phyloP scores from a whole-genome alignment of 2,113 vertebrate genomes.

The Scomber colias region DNA sequence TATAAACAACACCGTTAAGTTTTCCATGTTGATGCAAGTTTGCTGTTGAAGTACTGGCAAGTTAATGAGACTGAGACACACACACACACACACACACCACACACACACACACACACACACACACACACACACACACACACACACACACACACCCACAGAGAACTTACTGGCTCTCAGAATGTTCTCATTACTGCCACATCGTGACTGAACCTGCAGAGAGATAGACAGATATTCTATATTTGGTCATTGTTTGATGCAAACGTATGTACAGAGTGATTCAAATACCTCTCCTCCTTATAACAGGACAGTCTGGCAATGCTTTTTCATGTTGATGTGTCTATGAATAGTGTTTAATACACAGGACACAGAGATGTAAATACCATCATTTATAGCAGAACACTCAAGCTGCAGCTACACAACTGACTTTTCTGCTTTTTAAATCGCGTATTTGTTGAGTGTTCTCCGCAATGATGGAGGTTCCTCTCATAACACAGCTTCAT shows the following conservation, averaged over 20 bases:
- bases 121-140: not conserved
- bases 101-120: not conserved
- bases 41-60: not conserved
- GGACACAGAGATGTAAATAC: constrained; percentile 19
- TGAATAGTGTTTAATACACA: not conserved
- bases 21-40: not conserved
- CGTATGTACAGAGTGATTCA: not conserved
- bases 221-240: constrained; percentile 52
- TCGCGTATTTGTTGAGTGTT: not conserved
- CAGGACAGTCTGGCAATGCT: not conserved
- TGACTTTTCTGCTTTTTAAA: not conserved
- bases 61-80: constrained; percentile 5
- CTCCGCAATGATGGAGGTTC: not conserved
- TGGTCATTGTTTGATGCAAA: constrained; percentile 37
- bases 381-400: not conserved
- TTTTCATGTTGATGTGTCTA: constrained; percentile 2
- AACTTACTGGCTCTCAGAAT: constrained; percentile 99
- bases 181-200: constrained; percentile 99
- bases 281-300: not conserved
- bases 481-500: constrained; percentile 5
- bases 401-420: constrained; percentile 2
- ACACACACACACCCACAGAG: not conserved
- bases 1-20: not conserved
- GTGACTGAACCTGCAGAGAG: constrained; percentile 95
- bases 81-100: not conserved